A percentile compares a stretch with the other conserved stretches of the same genome.
Conservation (phyloP, 2,797 vertebrate genomes). For the Mallotus villosus region DNA sequence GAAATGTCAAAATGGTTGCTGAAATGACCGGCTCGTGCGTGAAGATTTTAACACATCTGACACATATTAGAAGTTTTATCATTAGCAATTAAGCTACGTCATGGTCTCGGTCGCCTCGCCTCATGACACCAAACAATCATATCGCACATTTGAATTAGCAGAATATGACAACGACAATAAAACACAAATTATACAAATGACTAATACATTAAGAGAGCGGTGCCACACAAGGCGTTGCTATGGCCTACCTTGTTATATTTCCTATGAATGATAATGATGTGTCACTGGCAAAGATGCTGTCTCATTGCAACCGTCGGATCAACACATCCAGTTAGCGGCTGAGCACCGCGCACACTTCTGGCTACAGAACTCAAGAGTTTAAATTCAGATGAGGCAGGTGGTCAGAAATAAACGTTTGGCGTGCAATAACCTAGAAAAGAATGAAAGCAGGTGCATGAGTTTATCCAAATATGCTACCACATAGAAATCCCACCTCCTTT, state of each 20-base stretch:
- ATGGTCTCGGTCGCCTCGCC: slow-evolving; percentile 15
- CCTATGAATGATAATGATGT: slow-evolving; percentile 47
- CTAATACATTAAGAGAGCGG: not conserved
- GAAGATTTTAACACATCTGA: not conserved
- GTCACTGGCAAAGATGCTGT: slow-evolving; percentile 77
- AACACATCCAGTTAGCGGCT: slow-evolving; percentile 48
- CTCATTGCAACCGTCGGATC: slow-evolving; percentile 67
- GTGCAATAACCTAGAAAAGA: slow-evolving; percentile 14
- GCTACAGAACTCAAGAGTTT: slow-evolving; percentile 16
- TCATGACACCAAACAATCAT: not conserved
- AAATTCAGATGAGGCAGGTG: not conserved
- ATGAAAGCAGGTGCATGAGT: slow-evolving; percentile 60
- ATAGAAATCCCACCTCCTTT: slow-evolving; percentile 58
- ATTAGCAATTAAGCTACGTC: slow-evolving; percentile 17
- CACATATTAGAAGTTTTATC: slow-evolving; percentile 23
- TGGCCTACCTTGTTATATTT: slow-evolving; percentile 51
- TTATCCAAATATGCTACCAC: not conserved
- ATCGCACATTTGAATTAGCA: not conserved
- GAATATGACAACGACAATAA: rapidly evolving
- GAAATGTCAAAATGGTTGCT: not conserved
- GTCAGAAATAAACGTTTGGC: slow-evolving; percentile 34
- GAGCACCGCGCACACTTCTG: too few species aligned
- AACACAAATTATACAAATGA: not conserved
- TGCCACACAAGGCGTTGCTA: not conserved
- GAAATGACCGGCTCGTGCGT: not conserved